phyloP scores from a whole-genome alignment of 2,797 vertebrate genomes.

The Pangasius macronema region DNA sequence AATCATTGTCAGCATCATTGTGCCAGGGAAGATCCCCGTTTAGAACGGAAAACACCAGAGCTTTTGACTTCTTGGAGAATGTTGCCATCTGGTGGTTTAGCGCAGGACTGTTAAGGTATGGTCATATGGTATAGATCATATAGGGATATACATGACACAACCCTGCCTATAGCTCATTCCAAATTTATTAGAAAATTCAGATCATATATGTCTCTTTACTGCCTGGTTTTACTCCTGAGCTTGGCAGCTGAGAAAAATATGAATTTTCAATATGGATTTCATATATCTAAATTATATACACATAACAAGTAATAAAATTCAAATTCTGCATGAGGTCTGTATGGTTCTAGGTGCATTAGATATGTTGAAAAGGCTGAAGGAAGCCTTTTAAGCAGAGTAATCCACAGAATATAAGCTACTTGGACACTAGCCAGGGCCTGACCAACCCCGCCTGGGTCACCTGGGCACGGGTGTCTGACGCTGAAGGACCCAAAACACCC shows the following conservation, averaged over 20 bases:
- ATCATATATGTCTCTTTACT: not conserved
- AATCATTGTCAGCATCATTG: not conserved
- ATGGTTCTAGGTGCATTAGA: not conserved
- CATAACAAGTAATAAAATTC: not conserved
- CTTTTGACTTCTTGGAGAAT: slow-evolving; percentile 55
- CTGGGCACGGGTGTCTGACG: not conserved
- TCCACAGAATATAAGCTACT: not conserved
- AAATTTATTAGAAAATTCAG: not conserved
- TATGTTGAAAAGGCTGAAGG: not conserved
- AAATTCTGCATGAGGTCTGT: not conserved
- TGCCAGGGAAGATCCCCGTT: not conserved
- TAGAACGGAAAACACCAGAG: not conserved
- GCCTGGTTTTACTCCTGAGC: not conserved
- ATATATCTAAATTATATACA: not conserved
- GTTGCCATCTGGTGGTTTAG: slow-evolving; percentile 73
- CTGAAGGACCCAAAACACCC: not conserved
- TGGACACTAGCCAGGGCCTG: not conserved
- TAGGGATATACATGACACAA: not conserved
- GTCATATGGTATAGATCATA: not conserved
- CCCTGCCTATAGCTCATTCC: not conserved
- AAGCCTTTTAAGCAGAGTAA: not conserved
- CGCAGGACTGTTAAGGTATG: slow-evolving; percentile 19
- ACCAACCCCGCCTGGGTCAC: not conserved
- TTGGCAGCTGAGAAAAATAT: not conserved
- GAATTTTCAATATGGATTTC: not conserved